A percentile compares a stretch with the other conserved stretches of the same genome.
These are phyloP conservation scores for Argopecten irradians DNA, from an alignment of 1,140 invertebrate species.

Conservation along the genomic window DNA sequence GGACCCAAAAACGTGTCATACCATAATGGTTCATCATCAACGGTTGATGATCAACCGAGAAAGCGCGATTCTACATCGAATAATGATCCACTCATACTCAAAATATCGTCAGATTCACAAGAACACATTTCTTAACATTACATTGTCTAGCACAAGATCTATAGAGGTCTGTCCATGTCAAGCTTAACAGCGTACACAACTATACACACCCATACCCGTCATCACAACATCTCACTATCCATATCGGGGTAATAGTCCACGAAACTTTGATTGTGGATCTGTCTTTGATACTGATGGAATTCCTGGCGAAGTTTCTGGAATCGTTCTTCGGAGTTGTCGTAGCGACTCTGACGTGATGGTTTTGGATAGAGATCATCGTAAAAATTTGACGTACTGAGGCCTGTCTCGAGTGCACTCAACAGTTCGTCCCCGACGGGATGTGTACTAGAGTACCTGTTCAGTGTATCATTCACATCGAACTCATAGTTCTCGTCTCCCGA, in stretches of 20 bases:
- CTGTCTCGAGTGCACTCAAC: slow-evolving; percentile 78
- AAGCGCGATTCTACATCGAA: background rate
- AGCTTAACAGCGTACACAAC: background rate
- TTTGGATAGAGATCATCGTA: slow-evolving; percentile 79
- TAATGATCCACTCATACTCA: background rate
- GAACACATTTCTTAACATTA: background rate
- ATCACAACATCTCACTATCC: slow-evolving; percentile 74
- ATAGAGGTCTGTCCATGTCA: background rate
- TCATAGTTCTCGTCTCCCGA: slow-evolving; percentile 97
- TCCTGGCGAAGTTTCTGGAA: slow-evolving; percentile 97
- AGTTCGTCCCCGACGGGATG: slow-evolving; percentile 52
- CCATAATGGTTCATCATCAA: background rate
- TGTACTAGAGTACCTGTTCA: slow-evolving; percentile 77
- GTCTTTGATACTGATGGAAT: slow-evolving; percentile 93
- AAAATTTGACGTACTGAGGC: slow-evolving; percentile 53
- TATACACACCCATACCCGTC: slow-evolving; percentile 13
- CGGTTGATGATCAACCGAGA: background rate
- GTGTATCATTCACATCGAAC: slow-evolving; percentile 80
- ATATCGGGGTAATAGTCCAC: slow-evolving; percentile 52
- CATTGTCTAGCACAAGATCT: background rate
- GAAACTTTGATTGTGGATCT: slow-evolving; percentile 79
- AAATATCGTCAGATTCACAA: background rate
- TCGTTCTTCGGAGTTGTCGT: slow-evolving; percentile 83
- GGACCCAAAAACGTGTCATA: background rate
- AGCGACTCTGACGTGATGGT: slow-evolving; percentile 79